A percentile compares a stretch with the other conserved stretches of the same genome.
These are phyloP conservation scores for Crotophaga sulcirostris DNA, from an alignment of 2,113 vertebrate species.

Conservation along the genomic window DNA sequence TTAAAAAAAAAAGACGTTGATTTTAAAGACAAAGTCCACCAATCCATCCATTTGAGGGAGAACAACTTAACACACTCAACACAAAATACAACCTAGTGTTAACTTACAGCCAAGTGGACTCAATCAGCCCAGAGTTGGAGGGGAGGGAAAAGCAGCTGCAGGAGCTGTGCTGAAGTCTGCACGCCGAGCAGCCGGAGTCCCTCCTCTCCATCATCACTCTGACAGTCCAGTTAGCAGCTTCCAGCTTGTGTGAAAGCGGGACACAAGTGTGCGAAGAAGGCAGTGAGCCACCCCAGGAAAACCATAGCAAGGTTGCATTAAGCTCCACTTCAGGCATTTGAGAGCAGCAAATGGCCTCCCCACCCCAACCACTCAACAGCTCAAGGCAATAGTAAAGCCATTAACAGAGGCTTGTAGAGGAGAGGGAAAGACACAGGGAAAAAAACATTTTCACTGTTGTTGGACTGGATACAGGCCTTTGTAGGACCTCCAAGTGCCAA, in stretches of 20 bases:
- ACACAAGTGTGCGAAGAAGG: background rate
- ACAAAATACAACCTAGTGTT: background rate
- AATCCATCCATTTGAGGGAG: too few species aligned
- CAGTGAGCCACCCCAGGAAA: background rate
- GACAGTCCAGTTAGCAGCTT: background rate
- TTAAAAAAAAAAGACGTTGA: too few species aligned
- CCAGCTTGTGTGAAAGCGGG: background rate
- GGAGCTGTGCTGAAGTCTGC: background rate
- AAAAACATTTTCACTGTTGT: background rate
- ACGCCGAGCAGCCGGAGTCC: background rate
- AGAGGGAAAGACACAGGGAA: background rate
- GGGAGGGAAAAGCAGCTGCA: background rate
- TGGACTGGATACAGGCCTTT: background rate
- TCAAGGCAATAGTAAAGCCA: background rate
- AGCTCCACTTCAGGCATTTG: background rate
- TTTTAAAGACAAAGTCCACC: too few species aligned
- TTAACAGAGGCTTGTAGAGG: background rate
- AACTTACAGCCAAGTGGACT: background rate
- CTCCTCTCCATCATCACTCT: background rate
- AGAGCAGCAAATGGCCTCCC: background rate
- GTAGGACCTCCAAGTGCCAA: background rate
- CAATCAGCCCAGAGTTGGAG: background rate
- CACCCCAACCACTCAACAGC: background rate
- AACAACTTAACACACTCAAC: background rate
- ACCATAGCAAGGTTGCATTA: background rate